Evolutionary conservation across 2,888 invertebrate genomes (phyloP), one percentile per base, ranked within the genome.

Genomic region (Zhuqinia jingwanae): DNA sequence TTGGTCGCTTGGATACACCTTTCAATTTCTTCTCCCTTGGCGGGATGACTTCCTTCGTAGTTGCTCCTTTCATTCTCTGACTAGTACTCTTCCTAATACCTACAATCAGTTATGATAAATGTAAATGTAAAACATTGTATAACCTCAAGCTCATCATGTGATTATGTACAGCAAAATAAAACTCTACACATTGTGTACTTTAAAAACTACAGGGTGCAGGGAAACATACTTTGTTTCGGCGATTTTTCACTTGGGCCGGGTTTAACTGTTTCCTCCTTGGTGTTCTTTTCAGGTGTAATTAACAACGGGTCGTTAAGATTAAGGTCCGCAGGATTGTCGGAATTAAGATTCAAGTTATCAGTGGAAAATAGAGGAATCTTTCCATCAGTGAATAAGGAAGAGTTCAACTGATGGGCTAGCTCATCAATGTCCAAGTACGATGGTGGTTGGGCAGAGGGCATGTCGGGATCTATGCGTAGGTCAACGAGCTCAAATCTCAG

Each of bases 371-470:
- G 45, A 0, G 85, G 76, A 25, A 86, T 36, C 22, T 80, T 86
- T 53, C 85, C 81, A 58, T 87, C 84, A 15, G 90, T 90, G 17
- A 90, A 84, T 0, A 89, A 58, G 0, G 89, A 89, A 2, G 88
- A 87, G 58, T 89, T 89, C 11, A 90, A 85, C 53, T 90, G 89
- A 45, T 87, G 82, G 1, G 89, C 90, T 50, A 90, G 50, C 20
- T 89, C 86, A 30, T 90, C 90, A 27, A 90, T 90, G 65, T 89
- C 90, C 27, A 88, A 89, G 13, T 87, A 86, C 15, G 88, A 70
- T 10, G 90, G 90, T 2, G 50, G 73, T 8, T 60, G 79, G 1
- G 70, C 65, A 58, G 79, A 58, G 1, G 79, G 79, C 47, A 79
- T 53, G 17, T 85, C 79, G 0, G 84, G 68, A 63, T 85, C 85